A percentile compares a stretch with the other conserved stretches of the same genome.
phyloP scores from a whole-genome alignment of 2,888 invertebrate species.

The Mermis nigrescens region DNA sequence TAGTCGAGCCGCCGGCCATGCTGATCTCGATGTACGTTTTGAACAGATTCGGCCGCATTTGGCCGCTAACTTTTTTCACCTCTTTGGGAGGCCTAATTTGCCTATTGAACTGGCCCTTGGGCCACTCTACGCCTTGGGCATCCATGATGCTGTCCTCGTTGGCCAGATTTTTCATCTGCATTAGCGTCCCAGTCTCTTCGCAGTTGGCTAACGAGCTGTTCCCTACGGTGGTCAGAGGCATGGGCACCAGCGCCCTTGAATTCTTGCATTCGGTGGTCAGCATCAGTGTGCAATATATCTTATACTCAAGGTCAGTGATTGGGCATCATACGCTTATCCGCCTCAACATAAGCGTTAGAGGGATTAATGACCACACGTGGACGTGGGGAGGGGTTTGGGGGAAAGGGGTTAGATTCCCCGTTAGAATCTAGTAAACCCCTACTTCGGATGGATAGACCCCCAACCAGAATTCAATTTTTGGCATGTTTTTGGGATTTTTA shows the following conservation, averaged over 20 bases:
- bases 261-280: not conserved
- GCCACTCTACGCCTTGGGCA: not conserved
- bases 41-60: slow-evolving; percentile 6
- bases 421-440: too few relatives aligned
- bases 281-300: slow-evolving; percentile 4
- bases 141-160: not conserved
- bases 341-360: too few relatives aligned
- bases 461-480: too few relatives aligned
- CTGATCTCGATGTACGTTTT: slow-evolving; percentile 1
- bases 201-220: slow-evolving; percentile 6
- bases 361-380: too few relatives aligned
- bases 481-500: too few relatives aligned
- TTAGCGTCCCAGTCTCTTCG: not conserved
- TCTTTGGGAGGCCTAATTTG: slow-evolving; percentile 3
- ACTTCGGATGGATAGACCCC: too few relatives aligned
- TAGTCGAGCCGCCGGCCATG: slow-evolving; percentile 11
- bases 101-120: not conserved
- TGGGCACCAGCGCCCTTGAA: not conserved
- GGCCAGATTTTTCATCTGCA: slow-evolving; percentile 1
- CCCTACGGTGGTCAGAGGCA: slow-evolving; percentile 3
- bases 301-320: too few relatives aligned
- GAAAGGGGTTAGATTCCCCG: too few relatives aligned
- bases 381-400: too few relatives aligned
- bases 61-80: not conserved
- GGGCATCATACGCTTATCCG: too few relatives aligned